Conservation (phyloP, 2,888 invertebrate species). For the Malachius bipustulatus region DNA sequence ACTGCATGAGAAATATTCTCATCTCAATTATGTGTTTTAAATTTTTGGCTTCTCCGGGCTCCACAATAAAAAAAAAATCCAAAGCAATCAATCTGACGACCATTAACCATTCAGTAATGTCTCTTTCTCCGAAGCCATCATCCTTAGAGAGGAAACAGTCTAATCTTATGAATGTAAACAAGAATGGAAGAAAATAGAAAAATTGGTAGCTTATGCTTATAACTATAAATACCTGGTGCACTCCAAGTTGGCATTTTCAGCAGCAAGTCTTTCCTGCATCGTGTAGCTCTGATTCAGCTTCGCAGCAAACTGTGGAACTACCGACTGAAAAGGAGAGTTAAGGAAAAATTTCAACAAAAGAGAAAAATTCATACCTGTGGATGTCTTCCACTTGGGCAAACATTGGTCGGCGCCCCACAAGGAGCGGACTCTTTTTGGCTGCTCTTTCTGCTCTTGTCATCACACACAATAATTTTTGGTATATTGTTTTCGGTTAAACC, state of each 20-base stretch:
- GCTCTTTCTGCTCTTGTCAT: slow-evolving; percentile 22
- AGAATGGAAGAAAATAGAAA: too few species aligned
- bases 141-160: too few species aligned
- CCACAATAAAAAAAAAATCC: too few species aligned
- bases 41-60: too few species aligned
- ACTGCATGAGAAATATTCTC: too few species aligned
- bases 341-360: background rate
- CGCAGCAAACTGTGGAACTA: slow-evolving; percentile 37
- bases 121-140: too few species aligned
- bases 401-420: slow-evolving; percentile 1
- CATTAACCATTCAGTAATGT: too few species aligned
- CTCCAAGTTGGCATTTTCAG: slow-evolving; percentile 56
- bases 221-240: slow-evolving; percentile 50
- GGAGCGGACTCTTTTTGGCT: background rate
- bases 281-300: slow-evolving; percentile 51
- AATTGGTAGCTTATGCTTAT: too few species aligned
- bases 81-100: too few species aligned
- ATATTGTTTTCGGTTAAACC: slow-evolving; percentile 40
- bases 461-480: slow-evolving; percentile 44
- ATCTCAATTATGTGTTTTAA: too few species aligned
- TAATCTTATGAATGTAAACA: too few species aligned
- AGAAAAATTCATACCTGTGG: too few species aligned
- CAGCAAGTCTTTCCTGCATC: slow-evolving; percentile 55
- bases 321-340: slow-evolving; percentile 19
- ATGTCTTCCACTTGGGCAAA: background rate